phyloP scores from a whole-genome alignment of 2,888 invertebrate genomes.

The Caenorhabditis drosophilae region DNA sequence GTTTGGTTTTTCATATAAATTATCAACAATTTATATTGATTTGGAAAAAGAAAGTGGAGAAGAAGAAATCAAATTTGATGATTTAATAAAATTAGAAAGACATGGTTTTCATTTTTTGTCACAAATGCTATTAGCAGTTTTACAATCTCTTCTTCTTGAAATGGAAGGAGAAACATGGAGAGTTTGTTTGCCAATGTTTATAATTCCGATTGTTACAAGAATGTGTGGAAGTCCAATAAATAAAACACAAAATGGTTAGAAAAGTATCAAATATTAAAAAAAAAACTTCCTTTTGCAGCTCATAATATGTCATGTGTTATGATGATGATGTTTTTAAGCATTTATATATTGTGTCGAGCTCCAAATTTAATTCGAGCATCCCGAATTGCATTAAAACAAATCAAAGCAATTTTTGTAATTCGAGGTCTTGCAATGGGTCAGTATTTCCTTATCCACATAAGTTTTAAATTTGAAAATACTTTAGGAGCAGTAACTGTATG shows the following conservation, averaged over 20 bases:
- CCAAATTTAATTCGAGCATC: conserved; percentile 69
- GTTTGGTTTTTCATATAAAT: conserved; percentile 70
- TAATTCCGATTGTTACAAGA: conserved; percentile 72
- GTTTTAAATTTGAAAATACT: conserved; percentile 1
- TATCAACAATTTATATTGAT: conserved; percentile 71
- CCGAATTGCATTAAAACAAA: conserved; percentile 37
- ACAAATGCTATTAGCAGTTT: conserved; percentile 42
- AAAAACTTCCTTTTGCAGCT: conserved; percentile 49
- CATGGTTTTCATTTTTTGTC: conserved; percentile 62
- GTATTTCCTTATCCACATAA: background rate
- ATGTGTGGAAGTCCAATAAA: conserved; percentile 70
- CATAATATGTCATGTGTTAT: conserved; percentile 72
- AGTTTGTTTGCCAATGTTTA: conserved; percentile 71
- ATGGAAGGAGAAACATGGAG: conserved; percentile 69
- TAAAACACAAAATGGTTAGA: conserved; percentile 60
- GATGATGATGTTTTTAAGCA: conserved; percentile 70
- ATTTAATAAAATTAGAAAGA: conserved; percentile 65
- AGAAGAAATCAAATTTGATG: conserved; percentile 58
- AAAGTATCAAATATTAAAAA: background rate
- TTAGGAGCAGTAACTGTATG: conserved; percentile 66
- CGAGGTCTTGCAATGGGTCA: conserved; percentile 66
- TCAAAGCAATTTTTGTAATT: conserved; percentile 69
- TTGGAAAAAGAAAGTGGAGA: conserved; percentile 60
- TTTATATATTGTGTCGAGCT: conserved; percentile 70
- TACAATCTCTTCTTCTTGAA: conserved; percentile 70